Evolutionary conservation across 2,888 invertebrate genomes (phyloP), one percentile per base, ranked within the genome.

Genomic region (Taenaris catops): DNA sequence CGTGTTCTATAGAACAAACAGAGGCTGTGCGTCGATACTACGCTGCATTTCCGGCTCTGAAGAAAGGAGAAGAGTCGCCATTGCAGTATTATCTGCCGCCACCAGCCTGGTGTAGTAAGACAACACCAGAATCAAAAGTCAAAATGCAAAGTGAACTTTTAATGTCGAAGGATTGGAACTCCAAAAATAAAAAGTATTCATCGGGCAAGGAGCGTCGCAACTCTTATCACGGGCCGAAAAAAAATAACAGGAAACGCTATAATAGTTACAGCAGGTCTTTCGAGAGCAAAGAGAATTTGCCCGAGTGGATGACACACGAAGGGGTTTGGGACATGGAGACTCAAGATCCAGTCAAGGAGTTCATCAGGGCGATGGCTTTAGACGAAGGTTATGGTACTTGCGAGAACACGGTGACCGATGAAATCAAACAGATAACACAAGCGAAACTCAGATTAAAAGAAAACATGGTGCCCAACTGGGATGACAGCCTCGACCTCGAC

Each of bases 11-110:
- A 42, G 76, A 81, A 55, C 80, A 83, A 67, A 89, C 88, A 54
- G 93, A 93, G 78, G 90, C 91, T 65, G 92, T 92, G 54, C 91
- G 91, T 66, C 89, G 91, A 72, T 93, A 93, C 70, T 93, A 92
- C 88, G 91, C 92, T 62, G 93, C 93, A 49, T 94, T 94, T 78
- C 93, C 93, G 55, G 90, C 92, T 56, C 84, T 90, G 59, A 91
- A 86, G 49, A 88, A 88, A 69, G 87, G 73, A 38, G 66, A 66
- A 51, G 76, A 75, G 63, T 74, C 79, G 39, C 79, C 78, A 12
- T 54, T 69, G 63, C 79, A 71, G 58, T 81, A 80, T 52, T 76
- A 78, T 53, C 61, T 80, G 50, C 81, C 84, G 49, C 79, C 84
- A 39, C 84, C 86, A 11, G 66, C 78, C 53, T 86, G 84, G 84